Evolutionary conservation across 2,888 invertebrate species (phyloP), one percentile per base, ranked within the genome.

Genomic region (Andrena minutula): DNA sequence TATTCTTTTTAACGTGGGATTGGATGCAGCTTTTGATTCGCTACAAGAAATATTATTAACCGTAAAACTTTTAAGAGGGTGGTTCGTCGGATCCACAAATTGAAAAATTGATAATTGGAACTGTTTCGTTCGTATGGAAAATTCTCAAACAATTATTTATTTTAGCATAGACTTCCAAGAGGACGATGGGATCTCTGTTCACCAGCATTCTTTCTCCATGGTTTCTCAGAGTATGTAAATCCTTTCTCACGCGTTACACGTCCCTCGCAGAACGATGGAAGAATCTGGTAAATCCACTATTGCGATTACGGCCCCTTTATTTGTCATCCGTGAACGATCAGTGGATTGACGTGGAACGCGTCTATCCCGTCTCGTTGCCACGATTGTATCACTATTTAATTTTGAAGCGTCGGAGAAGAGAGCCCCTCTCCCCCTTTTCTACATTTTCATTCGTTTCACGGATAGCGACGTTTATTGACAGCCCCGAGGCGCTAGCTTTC

Each of bases 301-400:
- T 16, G 16, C 35, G 56, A 56, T 56, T 69, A 56, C 16, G 20
- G 51, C 56, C 23, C 23, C 53, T 69, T 69, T 56, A 32, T 68
- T 68, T 51, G n/a, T 53, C 23, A 23, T 28, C 26, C 66, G 66
- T 26, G 66, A 66, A 65, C 47, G 28, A 49, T 51, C 23, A 8
- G 7, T 23, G 51, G 66, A 53, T 68, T 68, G 66, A 53, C 32
- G 66, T 23, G 51, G 32, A 68, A 23, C 56, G 56, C 20, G 53
- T 56, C 53, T 53, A 35, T 66, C 49, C 8, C 28, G 49, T 69
- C 68, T 16, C 20, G 12, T 23, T n/a, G n/a, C 16, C 56, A 16
- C 60, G 60, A n/a, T 68, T 56, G 32, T 51, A 32, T 53, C 53
- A 41, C 68, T 56, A 69, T 69, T 69, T 69, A 69, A 56, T 69